These are phyloP conservation scores for Endomychus coccineus DNA, from an alignment of 2,888 invertebrate species.

Conservation along the genomic window DNA sequence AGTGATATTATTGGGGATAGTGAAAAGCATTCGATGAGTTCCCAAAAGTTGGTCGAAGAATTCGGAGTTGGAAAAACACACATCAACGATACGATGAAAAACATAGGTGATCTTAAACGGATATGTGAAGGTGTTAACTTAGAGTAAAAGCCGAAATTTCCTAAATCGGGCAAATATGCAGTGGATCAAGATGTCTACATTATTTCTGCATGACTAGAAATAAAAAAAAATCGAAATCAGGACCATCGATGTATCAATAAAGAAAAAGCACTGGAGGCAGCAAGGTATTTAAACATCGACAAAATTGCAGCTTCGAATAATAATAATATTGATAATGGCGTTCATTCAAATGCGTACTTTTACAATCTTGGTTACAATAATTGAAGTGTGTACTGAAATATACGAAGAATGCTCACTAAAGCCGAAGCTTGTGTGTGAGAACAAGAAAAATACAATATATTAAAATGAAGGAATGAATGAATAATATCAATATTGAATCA, in stretches of 20 bases:
- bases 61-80: no score
- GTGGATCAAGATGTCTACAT: conserved; percentile 15
- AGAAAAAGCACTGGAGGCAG: conserved; percentile 15
- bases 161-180: conserved; percentile 10
- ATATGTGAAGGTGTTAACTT: conserved; percentile 8
- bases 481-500: no score
- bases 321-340: no score
- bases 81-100: conserved; percentile 11
- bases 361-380: no score
- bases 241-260: conserved; percentile 12
- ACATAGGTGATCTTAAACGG: no score
- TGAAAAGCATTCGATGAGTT: conserved; percentile 9
- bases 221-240: conserved; percentile 15
- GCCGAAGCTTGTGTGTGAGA: no score
- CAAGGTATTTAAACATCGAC: conserved; percentile 8
- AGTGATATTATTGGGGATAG: conserved; percentile 11
- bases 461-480: no score
- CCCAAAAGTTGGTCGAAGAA: neutral
- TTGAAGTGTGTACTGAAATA: no score
- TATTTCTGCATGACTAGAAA: conserved; percentile 16
- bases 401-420: no score
- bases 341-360: no score
- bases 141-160: conserved; percentile 15
- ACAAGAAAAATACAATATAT: no score
- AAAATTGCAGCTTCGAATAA: conserved; percentile 13